Base-by-base conservation (phyloP, 1,140 invertebrate species). In the Schlechtendalia chinensis region DNA sequence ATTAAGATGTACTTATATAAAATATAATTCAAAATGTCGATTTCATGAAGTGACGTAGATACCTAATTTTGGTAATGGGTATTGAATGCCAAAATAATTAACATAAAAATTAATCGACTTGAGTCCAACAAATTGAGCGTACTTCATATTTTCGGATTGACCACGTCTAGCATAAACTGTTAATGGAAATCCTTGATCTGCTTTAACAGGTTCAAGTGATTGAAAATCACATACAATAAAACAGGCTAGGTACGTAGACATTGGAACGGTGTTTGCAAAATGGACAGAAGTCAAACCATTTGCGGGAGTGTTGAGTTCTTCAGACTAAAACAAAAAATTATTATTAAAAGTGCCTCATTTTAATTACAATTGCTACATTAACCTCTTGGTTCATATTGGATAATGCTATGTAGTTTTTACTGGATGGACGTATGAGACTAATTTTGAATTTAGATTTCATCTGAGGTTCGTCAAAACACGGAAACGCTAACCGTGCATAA, bases 401-500 rank as follows among this genome's bases (percentile, higher is more conserved):
- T 14, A 96, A 86, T 11, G 93, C 92, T 71, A 89, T 88, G 84
- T 94, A 93, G 56, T 88, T 84, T 1, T 84, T 84, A 32, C 86
- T 86, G 8, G 85, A 85, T 0, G 93, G 93, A 83, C 91, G 90
- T 5, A 93, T 90, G 1, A 98, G 84, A 11, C 91, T 90, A 16
- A 97, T 90, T 39, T 89, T 89, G 87, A 93, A 98, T 81, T 91
- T 91, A 0, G 96, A 94, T 87, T 98, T 98, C 83, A 97, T 92
- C 53, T 91, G 89, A 0, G 97, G 97, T 85, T 99, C 97, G 86
- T 98, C 97, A 85, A 97, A 97, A 85, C 96, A 98, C 0, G 97
- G 96, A 84, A 97, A 98, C 0, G 93, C 93, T 85, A 91, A 89
- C 45, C 96, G 89, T 0, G 96, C 96, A 88, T 96, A 95, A 1